Base-by-base conservation (phyloP, 2,113 vertebrate genomes). In the Eurypyga helias region DNA sequence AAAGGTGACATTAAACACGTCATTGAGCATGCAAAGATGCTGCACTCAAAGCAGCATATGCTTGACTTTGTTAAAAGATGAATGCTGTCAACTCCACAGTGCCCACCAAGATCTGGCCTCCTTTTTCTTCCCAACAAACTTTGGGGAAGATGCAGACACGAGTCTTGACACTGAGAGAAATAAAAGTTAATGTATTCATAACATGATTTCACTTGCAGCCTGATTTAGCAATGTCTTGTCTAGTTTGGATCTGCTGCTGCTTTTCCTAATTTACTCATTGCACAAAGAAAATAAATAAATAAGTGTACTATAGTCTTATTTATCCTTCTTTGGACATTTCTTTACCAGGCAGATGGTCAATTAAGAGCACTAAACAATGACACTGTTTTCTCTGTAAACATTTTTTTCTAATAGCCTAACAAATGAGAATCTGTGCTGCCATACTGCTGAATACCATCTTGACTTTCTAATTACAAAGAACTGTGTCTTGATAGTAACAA, bases 381-480 rank as follows among this genome's bases (percentile, higher is more conserved):
- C 98, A 98, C 98, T 98, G 98, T 98, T 98, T 98, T 98, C 98
- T 98, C 97, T 98, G 98, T 98, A 98, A 98, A 98, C 98, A 98
- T 98, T 98, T 98, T 98, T 98, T 98, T 98, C 98, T 98, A 98
- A 98, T 98, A 98, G 98, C 97, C 96, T 98, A 98, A 98, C 98
- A 98, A 98, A 98, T 98, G 98, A 98, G 97, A 98, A 98, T 98
- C 98, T 98, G 98, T 96, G 98, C 98, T 98, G 97, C 98, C 98
- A 98, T 98, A 95, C 98, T 98, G 98, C 98, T 98, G 98, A 98
- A 98, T 98, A 98, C 97, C 98, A 98, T 98, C 98, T 98, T 98
- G 98, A 98, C 98, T 98, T 98, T 98, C 98, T 98, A 98, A 98
- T 98, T 98, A 98, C 98, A 98, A 98, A 98, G 98, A 98, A 96